Base-by-base conservation (phyloP, 2,888 invertebrate genomes). In the Stenchaetothrips biformis region DNA sequence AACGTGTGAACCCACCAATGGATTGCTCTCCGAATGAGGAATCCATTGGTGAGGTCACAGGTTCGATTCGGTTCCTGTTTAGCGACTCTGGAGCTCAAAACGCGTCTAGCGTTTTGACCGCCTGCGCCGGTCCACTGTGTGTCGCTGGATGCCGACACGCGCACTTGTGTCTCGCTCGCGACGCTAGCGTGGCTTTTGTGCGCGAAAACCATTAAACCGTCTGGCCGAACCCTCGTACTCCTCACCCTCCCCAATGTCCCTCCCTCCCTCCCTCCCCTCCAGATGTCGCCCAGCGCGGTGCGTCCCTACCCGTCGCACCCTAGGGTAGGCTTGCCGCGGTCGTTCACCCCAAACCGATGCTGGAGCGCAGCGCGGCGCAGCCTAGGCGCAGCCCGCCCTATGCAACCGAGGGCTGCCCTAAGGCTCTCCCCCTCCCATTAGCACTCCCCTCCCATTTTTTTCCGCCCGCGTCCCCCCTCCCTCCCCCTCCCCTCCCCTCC, bases 181-280 rank as follows among this genome's bases (percentile, higher is more conserved):
- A n/a, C n/a, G n/a, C 67, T 11, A 13, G 53, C 53, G 21, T 7
- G 67, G 37, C 67, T 21, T 25, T 74, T 74, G 67, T 74, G 67
- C 25, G 67, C 67, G 67, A 74, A 74, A 74, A 74, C 67, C 67
- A 74, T 74, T 74, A 74, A 74, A 74, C 67, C 67, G 67, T 74
- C 67, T 74, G 67, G 67, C 67, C 59, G 67, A 13, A 53, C 67
- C 67, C 67, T 74, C 67, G 21, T 25, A 7, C 25, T 25, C 67
- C 67, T 67, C 67, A n/a, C 67, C 67, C 9, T 21, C 25, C 67
- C 67, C 18, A 67, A 67, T 67, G 7, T 67, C 21, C 67, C 3
- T 4, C 67, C 9, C 21, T 37, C 21, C 67, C n/a, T 67, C 67
- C 21, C 21, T 7, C 25, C 21, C 67, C 18, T 74, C 21, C 67